Percentiles rank a stretch among this genome's conserved stretches.
Conservation (phyloP, 2,888 invertebrate genomes). For the Caenorhabditis macrosperma region DNA sequence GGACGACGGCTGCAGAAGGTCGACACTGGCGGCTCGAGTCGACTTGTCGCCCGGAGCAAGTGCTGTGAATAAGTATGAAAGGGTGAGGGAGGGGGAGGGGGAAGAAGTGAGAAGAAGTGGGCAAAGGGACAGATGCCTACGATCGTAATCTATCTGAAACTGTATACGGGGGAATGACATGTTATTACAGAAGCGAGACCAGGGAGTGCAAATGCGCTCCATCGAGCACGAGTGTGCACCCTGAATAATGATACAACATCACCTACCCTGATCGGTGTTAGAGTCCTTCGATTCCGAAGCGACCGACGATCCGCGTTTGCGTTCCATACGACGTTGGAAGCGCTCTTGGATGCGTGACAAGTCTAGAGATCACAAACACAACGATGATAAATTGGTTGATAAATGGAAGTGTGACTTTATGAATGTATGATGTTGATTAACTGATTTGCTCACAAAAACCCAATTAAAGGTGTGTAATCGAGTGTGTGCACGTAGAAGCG, state of each 20-base stretch:
- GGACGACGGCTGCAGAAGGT: constrained; percentile 61
- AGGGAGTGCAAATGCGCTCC: constrained; percentile 6
- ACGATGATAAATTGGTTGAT: constrained; percentile 52
- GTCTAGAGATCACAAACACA: constrained; percentile 74
- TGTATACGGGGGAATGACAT: constrained; percentile 14
- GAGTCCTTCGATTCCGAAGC: constrained; percentile 67
- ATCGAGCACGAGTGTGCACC: background rate
- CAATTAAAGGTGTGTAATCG: constrained; percentile 6
- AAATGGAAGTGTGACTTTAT: constrained; percentile 35
- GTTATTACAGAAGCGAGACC: constrained; percentile 49
- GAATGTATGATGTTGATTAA: constrained; percentile 17
- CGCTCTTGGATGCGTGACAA: constrained; percentile 79
- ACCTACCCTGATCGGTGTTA: constrained; percentile 58
- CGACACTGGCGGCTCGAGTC: constrained; percentile 50
- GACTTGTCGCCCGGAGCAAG: constrained; percentile 43
- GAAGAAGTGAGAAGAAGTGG: constrained; percentile 9
- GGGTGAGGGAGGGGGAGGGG: constrained; percentile 26
- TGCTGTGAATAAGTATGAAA: constrained; percentile 55
- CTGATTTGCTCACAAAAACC: constrained; percentile 23
- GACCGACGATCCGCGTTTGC: constrained; percentile 72
- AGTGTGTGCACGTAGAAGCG: constrained; percentile 43
- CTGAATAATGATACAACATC: constrained; percentile 49
- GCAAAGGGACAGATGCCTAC: constrained; percentile 12
- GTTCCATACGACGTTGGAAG: constrained; percentile 79
- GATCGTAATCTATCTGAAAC: constrained; percentile 24